Percentiles rank a stretch among this genome's conserved stretches.
phyloP scores from a whole-genome alignment of 2,113 vertebrate genomes.

The Centropus bengalensis region DNA sequence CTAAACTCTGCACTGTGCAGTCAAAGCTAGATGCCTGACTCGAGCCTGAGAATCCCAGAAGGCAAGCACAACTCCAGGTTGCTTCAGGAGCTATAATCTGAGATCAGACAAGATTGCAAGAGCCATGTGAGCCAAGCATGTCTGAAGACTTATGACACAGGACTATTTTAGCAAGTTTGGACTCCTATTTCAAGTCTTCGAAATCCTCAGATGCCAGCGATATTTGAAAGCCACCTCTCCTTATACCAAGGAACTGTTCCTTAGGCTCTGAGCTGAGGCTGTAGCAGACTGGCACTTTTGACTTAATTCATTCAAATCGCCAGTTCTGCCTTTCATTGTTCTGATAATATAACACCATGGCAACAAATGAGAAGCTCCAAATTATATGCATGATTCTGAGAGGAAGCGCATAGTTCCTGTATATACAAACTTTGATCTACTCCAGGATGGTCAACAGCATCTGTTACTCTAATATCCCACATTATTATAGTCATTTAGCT shows the following conservation, averaged over 20 bases:
- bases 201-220: neutral
- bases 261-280: neutral
- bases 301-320: neutral
- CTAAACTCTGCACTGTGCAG: fast-evolving
- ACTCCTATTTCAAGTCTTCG: neutral
- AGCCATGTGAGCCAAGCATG: fast-evolving
- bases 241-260: neutral
- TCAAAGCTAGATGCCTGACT: neutral
- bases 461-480: conserved; percentile 30
- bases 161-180: neutral
- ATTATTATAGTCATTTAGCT: conserved; percentile 42
- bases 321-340: neutral
- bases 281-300: neutral
- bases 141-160: neutral
- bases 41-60: neutral
- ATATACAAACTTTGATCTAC: conserved; percentile 32
- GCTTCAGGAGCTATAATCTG: neutral
- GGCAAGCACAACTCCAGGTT: neutral
- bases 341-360: neutral
- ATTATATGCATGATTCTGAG: neutral
- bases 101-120: neutral
- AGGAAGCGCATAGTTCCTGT: conserved; percentile 37
- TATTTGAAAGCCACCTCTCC: neutral
- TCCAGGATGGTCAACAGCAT: conserved; percentile 45
- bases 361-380: conserved; percentile 40